Conservation (phyloP, 2,797 vertebrate species). For the Taeniopygia guttata region DNA sequence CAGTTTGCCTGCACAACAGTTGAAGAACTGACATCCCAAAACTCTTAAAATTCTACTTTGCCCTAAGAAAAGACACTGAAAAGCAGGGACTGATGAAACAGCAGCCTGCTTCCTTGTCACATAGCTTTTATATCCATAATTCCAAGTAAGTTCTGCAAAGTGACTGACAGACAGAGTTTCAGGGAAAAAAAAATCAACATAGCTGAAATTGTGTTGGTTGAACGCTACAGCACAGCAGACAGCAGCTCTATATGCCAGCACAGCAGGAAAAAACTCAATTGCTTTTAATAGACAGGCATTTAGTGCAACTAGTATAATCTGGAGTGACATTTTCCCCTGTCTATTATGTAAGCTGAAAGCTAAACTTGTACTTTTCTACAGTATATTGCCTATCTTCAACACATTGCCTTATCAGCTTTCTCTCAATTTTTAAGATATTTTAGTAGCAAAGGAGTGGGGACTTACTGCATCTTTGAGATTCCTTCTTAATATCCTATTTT, state of each 20-base stretch:
- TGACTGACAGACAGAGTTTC: neutral
- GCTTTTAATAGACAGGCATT: conserved; percentile 48
- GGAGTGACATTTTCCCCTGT: conserved; percentile 25
- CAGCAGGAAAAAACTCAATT: neutral
- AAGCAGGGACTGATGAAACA: neutral
- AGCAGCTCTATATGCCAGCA: neutral
- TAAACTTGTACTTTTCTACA: conserved; percentile 13
- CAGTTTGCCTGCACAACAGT: neutral
- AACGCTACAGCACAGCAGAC: neutral
- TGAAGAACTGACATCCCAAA: neutral
- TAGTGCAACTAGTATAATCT: conserved; percentile 34
- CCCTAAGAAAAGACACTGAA: neutral
- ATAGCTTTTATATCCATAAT: neutral
- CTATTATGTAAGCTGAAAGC: conserved; percentile 36
- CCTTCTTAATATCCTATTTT: neutral
- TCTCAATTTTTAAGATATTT: neutral
- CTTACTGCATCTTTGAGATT: neutral
- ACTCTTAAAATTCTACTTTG: neutral
- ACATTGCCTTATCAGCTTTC: neutral
- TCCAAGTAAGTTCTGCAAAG: neutral
- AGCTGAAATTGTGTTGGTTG: neutral
- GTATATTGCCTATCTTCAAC: neutral
- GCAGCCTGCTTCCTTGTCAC: neutral
- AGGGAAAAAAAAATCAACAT: neutral
- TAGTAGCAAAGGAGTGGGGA: neutral